phyloP scores from a whole-genome alignment of 2,797 vertebrate genomes.

The Naso thynnoides region DNA sequence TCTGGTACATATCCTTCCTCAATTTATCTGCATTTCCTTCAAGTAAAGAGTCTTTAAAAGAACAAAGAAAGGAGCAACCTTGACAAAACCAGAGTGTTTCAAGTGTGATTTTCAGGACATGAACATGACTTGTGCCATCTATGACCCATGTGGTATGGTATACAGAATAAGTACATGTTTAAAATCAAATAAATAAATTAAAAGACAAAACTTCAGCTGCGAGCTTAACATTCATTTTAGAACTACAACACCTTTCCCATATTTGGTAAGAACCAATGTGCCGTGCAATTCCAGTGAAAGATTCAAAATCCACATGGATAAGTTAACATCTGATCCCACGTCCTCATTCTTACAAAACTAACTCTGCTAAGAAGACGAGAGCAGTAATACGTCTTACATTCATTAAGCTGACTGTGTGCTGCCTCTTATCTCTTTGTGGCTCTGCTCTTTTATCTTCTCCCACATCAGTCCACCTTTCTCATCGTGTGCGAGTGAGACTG shows the following conservation, averaged over 20 bases:
- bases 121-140: constrained; percentile 11
- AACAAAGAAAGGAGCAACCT: neutral
- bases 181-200: constrained; percentile 26
- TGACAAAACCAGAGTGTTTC: neutral
- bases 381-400: constrained; percentile 39
- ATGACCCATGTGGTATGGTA: neutral
- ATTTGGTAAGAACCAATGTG: constrained; percentile 10
- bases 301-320: constrained; percentile 7
- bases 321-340: neutral
- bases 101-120: neutral
- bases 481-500: neutral
- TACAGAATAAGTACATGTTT: neutral
- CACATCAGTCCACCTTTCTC: neutral
- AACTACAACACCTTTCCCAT: neutral
- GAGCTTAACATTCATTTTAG: constrained; percentile 16
- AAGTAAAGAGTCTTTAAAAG: neutral
- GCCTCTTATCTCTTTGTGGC: neutral
- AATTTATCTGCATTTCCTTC: neutral
- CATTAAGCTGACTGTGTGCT: constrained; percentile 9
- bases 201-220: neutral
- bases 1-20: neutral
- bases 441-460: constrained; percentile 16
- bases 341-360: neutral
- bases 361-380: neutral
- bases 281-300: constrained; percentile 5